phyloP scores from a whole-genome alignment of 2,888 invertebrate species.

The Dolomedes plantarius region DNA sequence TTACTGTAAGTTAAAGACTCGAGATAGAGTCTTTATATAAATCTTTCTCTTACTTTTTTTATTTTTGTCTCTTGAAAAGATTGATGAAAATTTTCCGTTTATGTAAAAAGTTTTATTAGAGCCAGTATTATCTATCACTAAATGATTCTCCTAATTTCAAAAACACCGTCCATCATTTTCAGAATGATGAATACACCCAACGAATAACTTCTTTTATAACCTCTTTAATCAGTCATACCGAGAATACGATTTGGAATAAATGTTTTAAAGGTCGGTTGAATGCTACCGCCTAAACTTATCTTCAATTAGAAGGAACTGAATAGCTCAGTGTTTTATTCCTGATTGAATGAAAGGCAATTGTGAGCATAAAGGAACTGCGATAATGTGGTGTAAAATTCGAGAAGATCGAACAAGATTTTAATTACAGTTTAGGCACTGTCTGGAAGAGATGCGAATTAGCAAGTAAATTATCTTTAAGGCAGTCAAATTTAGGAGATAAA shows the following conservation, averaged over 20 bases:
- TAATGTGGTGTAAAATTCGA: not conserved
- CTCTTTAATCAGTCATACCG: not conserved
- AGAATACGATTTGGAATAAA: not conserved
- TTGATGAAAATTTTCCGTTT: no score
- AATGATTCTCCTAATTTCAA: no score
- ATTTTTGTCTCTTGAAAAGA: no score
- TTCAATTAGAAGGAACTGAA: not conserved
- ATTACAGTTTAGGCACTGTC: not conserved
- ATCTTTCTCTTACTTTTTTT: no score
- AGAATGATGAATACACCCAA: no score
- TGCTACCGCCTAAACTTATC: not conserved
- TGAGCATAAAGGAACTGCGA: not conserved
- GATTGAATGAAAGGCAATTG: not conserved
- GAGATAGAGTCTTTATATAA: no score
- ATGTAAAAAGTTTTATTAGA: no score
- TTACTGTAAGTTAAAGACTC: no score
- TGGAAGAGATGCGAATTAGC: not conserved
- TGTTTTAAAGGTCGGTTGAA: not conserved
- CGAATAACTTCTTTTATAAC: no score
- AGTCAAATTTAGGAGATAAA: no score
- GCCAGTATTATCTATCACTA: no score
- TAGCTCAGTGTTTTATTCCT: not conserved
- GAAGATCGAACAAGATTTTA: not conserved
- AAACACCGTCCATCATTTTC: no score
- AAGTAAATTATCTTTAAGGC: slow-evolving; percentile 17